Base-by-base conservation (phyloP, 2,113 vertebrate species). In the Amphilophus citrinellus region DNA sequence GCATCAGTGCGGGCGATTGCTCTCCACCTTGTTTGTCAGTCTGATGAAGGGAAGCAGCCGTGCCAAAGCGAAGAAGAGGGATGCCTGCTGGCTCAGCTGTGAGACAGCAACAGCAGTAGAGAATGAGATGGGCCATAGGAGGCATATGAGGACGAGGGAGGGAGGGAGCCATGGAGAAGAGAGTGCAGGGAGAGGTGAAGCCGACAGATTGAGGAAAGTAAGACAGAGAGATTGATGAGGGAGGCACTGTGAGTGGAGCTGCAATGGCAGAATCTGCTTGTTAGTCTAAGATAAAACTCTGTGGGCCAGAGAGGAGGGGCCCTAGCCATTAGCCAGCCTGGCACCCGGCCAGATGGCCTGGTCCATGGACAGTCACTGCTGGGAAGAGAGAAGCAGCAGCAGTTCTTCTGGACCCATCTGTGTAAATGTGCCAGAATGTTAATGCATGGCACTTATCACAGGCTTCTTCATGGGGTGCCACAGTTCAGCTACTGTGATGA, bases 271-370 rank as follows among this genome's bases (percentile, higher is more conserved):
- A 83, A 86, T 92, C 88, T 92, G 91, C 86, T 94, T 92, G 90
- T 94, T 92, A 89, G 90, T 87, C 85, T 87, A 83, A 92, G 89
- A 91, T 93, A 89, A 92, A 93, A 87, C 88, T 92, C 86, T 84
- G 81, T 79, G 82, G 87, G 84, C 90, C 85, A 83, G 62, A 75
- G 85, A 82, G 84, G 88, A 91, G 39, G 79, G 87, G 86, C 79
- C 90, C 79, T 85, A 87, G 92, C 90, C 91, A 89, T 93, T 93
- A 93, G 85, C 53, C 47, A 17, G 80, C 73, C 88, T 77, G 91
- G 88, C 91, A 39, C 66, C 84, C 63, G 15, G 83, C 92, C 90
- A 93, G 84, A 90, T 81, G 89, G 86, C 88, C 79, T 27, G 6
- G 83, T 53, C 87, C 78, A 65, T 11, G 56, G 85, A 84, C 88